Evolutionary conservation across 2,797 vertebrate species (phyloP).

Genomic region (Sebastes cheni): DNA sequence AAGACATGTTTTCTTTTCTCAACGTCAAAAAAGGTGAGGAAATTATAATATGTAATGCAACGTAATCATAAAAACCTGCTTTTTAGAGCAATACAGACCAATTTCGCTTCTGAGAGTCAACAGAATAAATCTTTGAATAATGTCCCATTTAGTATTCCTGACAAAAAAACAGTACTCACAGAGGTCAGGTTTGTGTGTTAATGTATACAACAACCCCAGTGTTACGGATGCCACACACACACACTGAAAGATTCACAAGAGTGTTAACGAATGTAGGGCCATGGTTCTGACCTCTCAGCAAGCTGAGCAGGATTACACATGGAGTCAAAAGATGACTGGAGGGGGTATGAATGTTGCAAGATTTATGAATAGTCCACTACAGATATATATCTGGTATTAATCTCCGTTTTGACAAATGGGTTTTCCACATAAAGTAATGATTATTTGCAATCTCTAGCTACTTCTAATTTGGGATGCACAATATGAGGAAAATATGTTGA

Average conservation of each 20-base stretch:
- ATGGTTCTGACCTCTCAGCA: not conserved
- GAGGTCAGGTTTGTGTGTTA: constrained; percentile 1
- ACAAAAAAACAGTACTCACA: not conserved
- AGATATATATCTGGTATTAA: not conserved
- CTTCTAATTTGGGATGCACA: not conserved
- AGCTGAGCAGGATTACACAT: constrained; percentile 5
- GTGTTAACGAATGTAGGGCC: constrained; percentile 7
- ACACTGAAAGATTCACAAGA: not conserved
- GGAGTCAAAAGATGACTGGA: not conserved
- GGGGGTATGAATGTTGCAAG: not conserved
- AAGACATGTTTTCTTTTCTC: not conserved
- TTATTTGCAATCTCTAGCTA: not conserved
- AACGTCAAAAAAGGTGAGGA: not conserved
- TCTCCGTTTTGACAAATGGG: not conserved
- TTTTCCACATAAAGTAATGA: not conserved
- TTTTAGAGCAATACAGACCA: not conserved
- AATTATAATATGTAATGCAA: not conserved
- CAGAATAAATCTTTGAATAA: not conserved
- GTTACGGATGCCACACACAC: not conserved
- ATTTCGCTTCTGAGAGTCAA: not conserved
- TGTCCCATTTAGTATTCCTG: not conserved
- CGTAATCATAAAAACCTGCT: not conserved
- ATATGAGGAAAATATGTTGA: too few species aligned
- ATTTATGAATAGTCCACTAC: not conserved
- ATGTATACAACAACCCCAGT: constrained; percentile 3